Conservation (phyloP, 2,888 invertebrate genomes). For the Papilio gigon region DNA sequence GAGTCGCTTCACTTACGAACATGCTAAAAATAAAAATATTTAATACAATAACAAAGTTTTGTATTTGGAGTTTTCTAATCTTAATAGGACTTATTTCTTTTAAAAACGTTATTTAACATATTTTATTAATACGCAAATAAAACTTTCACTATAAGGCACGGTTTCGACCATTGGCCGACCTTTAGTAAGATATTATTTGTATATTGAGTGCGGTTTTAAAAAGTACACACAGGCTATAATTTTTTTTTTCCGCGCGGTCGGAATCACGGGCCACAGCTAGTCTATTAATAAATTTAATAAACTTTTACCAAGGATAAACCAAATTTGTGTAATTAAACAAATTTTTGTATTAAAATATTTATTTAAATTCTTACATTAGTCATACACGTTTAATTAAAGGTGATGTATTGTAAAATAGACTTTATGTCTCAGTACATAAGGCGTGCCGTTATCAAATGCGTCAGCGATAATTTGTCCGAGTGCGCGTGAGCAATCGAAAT, state of each 20-base stretch:
- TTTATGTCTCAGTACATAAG: neutral
- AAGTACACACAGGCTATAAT: too few species aligned
- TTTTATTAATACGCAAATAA: too few species aligned
- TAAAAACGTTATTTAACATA: too few species aligned
- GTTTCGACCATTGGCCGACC: too few species aligned
- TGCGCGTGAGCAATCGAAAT: slow-evolving; percentile 48
- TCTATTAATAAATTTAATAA: neutral
- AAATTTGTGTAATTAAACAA: neutral
- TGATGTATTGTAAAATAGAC: neutral
- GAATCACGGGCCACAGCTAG: too few species aligned
- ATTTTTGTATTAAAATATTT: neutral
- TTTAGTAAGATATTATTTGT: too few species aligned
- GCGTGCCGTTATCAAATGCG: slow-evolving; percentile 37
- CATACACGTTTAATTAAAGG: neutral
- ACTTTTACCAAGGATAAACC: neutral
- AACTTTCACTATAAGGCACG: too few species aligned
- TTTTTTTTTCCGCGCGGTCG: too few species aligned
- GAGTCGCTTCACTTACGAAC: slow-evolving; percentile 48
- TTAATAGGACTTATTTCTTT: too few species aligned
- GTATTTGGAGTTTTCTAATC: too few species aligned
- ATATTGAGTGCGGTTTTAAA: too few species aligned
- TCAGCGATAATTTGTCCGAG: slow-evolving; percentile 55
- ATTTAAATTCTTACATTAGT: slow-evolving; percentile 15
- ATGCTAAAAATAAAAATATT: neutral
- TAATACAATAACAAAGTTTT: too few species aligned